These are phyloP conservation scores for Mycetomoellerius zeteki DNA, from an alignment of 1,140 invertebrate genomes.

Conservation along the genomic window DNA sequence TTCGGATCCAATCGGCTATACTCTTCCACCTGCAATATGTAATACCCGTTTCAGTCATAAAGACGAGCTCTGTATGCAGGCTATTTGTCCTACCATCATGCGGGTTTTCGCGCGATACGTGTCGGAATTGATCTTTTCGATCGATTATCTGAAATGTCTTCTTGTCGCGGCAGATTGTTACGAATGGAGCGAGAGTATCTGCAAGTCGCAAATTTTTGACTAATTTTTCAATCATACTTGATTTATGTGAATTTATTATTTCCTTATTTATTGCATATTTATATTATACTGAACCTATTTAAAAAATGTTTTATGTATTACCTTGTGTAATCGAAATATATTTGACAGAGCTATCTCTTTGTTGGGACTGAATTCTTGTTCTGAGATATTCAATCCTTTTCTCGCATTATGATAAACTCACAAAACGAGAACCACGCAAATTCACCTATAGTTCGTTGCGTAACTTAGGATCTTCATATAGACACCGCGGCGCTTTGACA, in stretches of 20 bases:
- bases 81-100: too few species aligned
- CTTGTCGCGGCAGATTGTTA: background rate
- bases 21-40: slow-evolving; percentile 40
- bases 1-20: slow-evolving; percentile 73
- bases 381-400: background rate
- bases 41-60: slow-evolving; percentile 14
- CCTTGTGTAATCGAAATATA: background rate
- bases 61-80: slow-evolving; percentile 27
- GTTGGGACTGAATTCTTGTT: background rate
- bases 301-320: background rate
- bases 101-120: background rate
- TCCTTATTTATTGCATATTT: background rate
- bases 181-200: background rate
- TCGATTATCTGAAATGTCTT: slow-evolving; percentile 4
- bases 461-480: too few species aligned
- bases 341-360: background rate
- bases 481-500: too few species aligned
- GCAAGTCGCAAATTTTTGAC: background rate
- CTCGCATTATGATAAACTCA: background rate
- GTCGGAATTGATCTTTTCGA: slow-evolving; percentile 34
- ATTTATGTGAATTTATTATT: background rate
- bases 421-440: background rate
- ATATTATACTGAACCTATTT: background rate
- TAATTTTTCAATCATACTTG: background rate
- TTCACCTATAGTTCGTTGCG: background rate